Evolutionary conservation across 2,888 invertebrate species (phyloP), one percentile per base, ranked within the genome.

Genomic region (Eristalis intricaria): DNA sequence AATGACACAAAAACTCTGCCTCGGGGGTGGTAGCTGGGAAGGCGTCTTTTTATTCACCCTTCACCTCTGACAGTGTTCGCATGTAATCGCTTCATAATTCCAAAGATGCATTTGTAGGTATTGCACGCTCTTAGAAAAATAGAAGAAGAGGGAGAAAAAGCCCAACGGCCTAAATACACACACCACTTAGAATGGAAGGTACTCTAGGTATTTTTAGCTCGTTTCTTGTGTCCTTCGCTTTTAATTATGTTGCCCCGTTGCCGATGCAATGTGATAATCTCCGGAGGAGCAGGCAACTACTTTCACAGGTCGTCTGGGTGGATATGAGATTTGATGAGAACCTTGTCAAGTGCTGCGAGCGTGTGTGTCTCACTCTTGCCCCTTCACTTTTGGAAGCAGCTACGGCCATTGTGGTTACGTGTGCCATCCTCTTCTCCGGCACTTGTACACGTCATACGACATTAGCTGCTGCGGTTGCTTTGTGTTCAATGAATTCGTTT

Each of bases 401-500:
- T 26, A 63, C 56, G 43, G 58, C 32, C 35, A 79, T 69, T 79
- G 79, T 74, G 70, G 40, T 75, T 77, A 40, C 29, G 0, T 40
- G 60, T 29, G n/a, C 43, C 38, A 68, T 81, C 77, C 69, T 69
- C 26, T 76, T 76, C 43, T 71, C 66, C 60, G 10, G 32, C 32
- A 79, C 74, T 66, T 80, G 32, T 50, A 60, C 56, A 70, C 75
- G 43, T 71, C 35, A 56, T 19, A n/a, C 40, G 35, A 22, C 50
- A 71, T 71, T 77, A 77, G 82, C 66, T 73, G 35, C 65, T 38
- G 66, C 32, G 38, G 38, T 19, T 69, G 11, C 64, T 79, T 23
- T 43, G 60, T 83, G 86, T 83, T 84, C 84, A 84, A 76, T 87
- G 84, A 80, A 76, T 84, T 83, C 43, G 43, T 71, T 79, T 87